phyloP scores from a whole-genome alignment of 2,888 invertebrate genomes.

The Epicampocera succincta region DNA sequence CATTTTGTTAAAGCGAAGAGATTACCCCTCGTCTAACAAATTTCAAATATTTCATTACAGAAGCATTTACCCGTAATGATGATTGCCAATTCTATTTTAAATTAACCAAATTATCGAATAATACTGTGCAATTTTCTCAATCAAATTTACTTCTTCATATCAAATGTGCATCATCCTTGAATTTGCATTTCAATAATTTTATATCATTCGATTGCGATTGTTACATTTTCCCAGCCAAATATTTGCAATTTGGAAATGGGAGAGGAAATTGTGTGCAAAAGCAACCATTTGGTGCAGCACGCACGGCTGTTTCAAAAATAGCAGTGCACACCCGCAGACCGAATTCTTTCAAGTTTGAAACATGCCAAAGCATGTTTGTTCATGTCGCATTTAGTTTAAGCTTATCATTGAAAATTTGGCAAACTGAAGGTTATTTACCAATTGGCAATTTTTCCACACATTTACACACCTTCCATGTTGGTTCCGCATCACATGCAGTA shows the following conservation, averaged over 20 bases:
- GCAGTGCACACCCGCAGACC: not conserved
- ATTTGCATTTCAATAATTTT: constrained; percentile 8
- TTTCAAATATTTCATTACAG: not conserved
- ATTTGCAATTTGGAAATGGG: constrained; percentile 60
- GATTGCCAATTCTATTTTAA: not conserved
- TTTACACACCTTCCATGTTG: too few relatives aligned
- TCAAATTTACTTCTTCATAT: constrained; percentile 19
- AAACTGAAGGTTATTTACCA: too few relatives aligned
- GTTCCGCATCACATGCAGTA: too few relatives aligned
- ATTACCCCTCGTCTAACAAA: not conserved
- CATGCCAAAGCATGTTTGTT: not conserved
- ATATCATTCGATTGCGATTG: constrained; percentile 2
- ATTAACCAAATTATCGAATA: not conserved
- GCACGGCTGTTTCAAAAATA: constrained; percentile 7
- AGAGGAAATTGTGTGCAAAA: constrained; percentile 63
- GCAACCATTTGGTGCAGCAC: constrained; percentile 42
- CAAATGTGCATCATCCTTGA: not conserved
- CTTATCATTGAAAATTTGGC: not conserved
- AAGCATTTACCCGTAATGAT: not conserved
- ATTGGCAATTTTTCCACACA: too few relatives aligned
- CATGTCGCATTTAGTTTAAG: constrained; percentile 24
- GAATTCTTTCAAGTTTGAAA: not conserved
- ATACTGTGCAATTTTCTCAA: constrained; percentile 13
- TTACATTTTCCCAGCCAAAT: constrained; percentile 16
- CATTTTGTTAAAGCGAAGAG: too few relatives aligned